Conservation (phyloP, 2,797 vertebrate genomes). For the Enteromius anoplus region DNA sequence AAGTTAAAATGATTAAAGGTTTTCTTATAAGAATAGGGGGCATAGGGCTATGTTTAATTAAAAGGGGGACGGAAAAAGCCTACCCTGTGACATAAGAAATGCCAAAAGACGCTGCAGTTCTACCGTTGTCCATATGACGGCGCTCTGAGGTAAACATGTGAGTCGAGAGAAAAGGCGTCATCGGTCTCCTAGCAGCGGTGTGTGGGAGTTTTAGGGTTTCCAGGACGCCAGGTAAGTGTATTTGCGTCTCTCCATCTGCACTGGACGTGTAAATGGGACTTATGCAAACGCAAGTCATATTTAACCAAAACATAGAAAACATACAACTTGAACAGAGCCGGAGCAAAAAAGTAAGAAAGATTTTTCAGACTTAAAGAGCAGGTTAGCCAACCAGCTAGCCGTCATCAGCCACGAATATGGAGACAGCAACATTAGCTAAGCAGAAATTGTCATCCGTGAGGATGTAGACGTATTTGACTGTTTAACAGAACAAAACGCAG, state of each 20-base stretch:
- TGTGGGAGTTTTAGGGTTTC: not conserved
- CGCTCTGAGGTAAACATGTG: not conserved
- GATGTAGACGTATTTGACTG: not conserved
- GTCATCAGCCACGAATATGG: not conserved
- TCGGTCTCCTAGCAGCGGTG: slow-evolving; percentile 43
- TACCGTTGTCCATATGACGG: not conserved
- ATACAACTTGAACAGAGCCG: not conserved
- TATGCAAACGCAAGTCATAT: not conserved
- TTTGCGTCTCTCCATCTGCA: not conserved
- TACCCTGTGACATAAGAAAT: not conserved
- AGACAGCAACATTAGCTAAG: not conserved
- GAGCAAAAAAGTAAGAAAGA: not conserved
- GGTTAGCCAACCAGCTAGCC: slow-evolving; percentile 10
- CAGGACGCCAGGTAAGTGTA: not conserved
- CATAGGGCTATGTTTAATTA: not conserved
- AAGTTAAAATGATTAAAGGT: not conserved
- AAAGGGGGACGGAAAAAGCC: not conserved
- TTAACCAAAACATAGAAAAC: not conserved
- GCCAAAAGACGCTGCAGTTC: not conserved
- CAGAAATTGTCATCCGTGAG: not conserved
- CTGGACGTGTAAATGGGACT: not conserved
- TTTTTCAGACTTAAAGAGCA: not conserved
- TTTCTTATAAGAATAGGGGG: not conserved
- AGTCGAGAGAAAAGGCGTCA: not conserved
- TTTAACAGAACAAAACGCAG: not conserved